A percentile compares a stretch with the other conserved stretches of the same genome.
These are phyloP conservation scores for Buceros bicornis DNA, from an alignment of 2,797 vertebrate species.

Conservation along the genomic window DNA sequence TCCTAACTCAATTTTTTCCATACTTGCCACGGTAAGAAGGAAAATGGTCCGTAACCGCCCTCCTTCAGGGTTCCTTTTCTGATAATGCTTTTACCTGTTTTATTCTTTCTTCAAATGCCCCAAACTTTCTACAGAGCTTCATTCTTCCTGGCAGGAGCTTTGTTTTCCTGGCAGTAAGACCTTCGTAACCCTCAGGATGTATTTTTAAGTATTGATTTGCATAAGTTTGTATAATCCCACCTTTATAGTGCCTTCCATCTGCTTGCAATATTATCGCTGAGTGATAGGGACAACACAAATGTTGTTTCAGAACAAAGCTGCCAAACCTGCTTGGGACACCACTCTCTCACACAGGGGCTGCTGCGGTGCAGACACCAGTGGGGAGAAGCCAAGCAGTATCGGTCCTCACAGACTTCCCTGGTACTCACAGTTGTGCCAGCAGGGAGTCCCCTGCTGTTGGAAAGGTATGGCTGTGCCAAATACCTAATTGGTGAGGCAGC, in stretches of 20 bases:
- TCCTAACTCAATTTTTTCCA: background rate
- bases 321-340: background rate
- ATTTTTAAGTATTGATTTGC: background rate
- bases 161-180: background rate
- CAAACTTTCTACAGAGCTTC: background rate
- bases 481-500: background rate
- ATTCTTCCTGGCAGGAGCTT: background rate
- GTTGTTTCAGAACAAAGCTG: background rate
- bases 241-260: background rate
- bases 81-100: background rate
- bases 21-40: background rate
- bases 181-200: background rate
- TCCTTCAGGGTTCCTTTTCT: background rate
- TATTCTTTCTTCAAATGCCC: background rate
- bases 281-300: background rate
- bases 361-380: fast-evolving
- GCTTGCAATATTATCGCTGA: background rate
- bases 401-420: fast-evolving
- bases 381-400: background rate
- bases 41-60: background rate
- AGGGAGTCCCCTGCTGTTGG: background rate
- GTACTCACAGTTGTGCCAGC: background rate
- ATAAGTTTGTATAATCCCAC: background rate
- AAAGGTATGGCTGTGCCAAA: background rate
- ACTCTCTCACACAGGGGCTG: background rate